Evolutionary conservation across 2,888 invertebrate species (phyloP).

Genomic region (Electrophaes corylata): DNA sequence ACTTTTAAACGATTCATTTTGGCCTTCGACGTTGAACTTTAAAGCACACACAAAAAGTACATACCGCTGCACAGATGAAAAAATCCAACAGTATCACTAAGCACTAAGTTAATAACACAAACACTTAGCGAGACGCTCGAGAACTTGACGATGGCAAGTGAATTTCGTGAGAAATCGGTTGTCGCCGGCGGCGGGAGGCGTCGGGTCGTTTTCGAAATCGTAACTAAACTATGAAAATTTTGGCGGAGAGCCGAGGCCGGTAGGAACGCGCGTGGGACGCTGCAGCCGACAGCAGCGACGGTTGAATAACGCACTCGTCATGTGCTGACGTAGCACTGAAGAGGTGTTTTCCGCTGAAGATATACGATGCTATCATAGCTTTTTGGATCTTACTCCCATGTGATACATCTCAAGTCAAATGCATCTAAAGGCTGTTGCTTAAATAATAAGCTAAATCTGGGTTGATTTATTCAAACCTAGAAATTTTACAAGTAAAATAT

Average conservation of each 20-base stretch:
- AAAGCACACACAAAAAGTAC: conserved; percentile 26
- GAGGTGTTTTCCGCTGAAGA: conserved; percentile 82
- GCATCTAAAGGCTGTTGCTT: neutral
- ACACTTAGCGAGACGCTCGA: conserved; percentile 59
- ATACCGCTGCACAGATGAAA: conserved; percentile 44
- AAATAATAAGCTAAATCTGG: too few relatives aligned
- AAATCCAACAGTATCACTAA: conserved; percentile 68
- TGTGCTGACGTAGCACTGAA: conserved; percentile 72
- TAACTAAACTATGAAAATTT: conserved; percentile 83
- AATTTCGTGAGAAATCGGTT: conserved; percentile 74
- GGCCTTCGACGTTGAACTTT: conserved; percentile 11
- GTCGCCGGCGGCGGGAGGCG: conserved; percentile 83
- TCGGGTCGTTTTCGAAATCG: conserved; percentile 85
- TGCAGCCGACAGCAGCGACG: conserved; percentile 66
- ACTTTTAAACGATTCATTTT: neutral
- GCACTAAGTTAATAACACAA: conserved; percentile 61
- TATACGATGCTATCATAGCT: conserved; percentile 49
- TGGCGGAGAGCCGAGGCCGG: conserved; percentile 78
- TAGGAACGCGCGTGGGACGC: conserved; percentile 75
- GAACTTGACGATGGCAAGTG: conserved; percentile 74
- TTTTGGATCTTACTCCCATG: conserved; percentile 23
- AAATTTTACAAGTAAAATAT: too few relatives aligned
- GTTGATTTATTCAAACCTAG: too few relatives aligned
- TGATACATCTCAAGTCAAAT: neutral
- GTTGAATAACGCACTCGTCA: conserved; percentile 76